Evolutionary conservation across 2,797 vertebrate species (phyloP), one percentile per base, ranked within the genome.

Genomic region (Heterohyrax brucei): DNA sequence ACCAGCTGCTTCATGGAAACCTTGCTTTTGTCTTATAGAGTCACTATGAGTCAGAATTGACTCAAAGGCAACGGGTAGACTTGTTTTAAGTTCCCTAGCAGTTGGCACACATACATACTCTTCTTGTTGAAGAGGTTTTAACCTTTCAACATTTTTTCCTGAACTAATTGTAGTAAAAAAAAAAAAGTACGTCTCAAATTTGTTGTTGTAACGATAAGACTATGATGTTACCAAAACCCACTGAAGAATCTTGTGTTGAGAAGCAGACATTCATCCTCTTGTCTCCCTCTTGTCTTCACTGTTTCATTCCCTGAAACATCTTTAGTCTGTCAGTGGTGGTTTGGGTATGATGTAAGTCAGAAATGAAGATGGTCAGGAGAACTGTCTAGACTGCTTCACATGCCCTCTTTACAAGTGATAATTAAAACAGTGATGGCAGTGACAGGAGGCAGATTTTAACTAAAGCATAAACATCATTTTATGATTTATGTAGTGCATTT

Each of bases 401-500:
- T 46, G 18, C 28, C 16, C 50, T 94, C 44, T 94, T 94, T 83
- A 9, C 95, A 81, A 85, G 46, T 95, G 68, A 64, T 77, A 59
- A 89, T 84, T 94, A 80, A 92, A 93, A 83, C 87, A 82, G 24
- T 89, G 73, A 18, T 33, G 73, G 72, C 30, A 83, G 3, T 53
- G 22, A 85, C 26, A 5, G 80, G 78, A 61, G 10, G 12, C 46
- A 26, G 21, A 81, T 95, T 92, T 94, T 80, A 95, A 88, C 16
- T 94, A 70, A 66, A 92, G 95, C 26, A 59, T 88, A 70, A 86
- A 87, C 16, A 13, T 78, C 16, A 39, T 95, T 95, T 88, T 93
- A 1, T 88, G 61, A 78, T 88, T 85, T 88, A 61, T 68, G 5
- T 82, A 92, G 73, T 21, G 39, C 39, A 72, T 73, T 95, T 93